phyloP scores from a whole-genome alignment of 2,888 invertebrate genomes.

The Platycnemis pennipes region DNA sequence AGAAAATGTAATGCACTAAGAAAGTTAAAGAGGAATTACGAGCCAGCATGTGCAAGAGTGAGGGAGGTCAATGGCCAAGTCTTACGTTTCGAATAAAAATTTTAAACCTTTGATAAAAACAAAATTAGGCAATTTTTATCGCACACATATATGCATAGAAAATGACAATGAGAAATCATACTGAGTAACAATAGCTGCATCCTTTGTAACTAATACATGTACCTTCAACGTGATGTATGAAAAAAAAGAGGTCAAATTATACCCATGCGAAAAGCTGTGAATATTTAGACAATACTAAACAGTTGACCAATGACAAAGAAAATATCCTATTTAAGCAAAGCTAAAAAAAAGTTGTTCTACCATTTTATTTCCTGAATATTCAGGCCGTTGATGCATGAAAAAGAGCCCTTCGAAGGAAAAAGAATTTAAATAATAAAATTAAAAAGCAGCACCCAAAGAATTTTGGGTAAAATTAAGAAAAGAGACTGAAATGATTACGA shows the following conservation, averaged over 20 bases:
- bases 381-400: not conserved
- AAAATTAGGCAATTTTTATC: not conserved
- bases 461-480: not conserved
- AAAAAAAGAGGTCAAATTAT: not conserved
- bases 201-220: not conserved
- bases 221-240: not conserved
- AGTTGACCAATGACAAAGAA: not conserved
- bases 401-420: not conserved
- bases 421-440: not conserved
- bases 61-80: not conserved
- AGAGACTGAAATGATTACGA: slow-evolving; percentile 9
- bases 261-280: not conserved
- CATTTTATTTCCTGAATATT: not conserved
- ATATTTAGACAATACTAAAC: not conserved
- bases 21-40: not conserved
- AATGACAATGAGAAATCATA: not conserved
- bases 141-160: not conserved
- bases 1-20: not conserved
- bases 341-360: not conserved
- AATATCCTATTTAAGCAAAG: not conserved
- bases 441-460: not conserved
- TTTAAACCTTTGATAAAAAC: too few relatives aligned
- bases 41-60: not conserved
- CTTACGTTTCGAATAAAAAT: too few relatives aligned
- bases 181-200: not conserved